phyloP scores from a whole-genome alignment of 2,797 vertebrate genomes.

The Rhabdomys pumilio region DNA sequence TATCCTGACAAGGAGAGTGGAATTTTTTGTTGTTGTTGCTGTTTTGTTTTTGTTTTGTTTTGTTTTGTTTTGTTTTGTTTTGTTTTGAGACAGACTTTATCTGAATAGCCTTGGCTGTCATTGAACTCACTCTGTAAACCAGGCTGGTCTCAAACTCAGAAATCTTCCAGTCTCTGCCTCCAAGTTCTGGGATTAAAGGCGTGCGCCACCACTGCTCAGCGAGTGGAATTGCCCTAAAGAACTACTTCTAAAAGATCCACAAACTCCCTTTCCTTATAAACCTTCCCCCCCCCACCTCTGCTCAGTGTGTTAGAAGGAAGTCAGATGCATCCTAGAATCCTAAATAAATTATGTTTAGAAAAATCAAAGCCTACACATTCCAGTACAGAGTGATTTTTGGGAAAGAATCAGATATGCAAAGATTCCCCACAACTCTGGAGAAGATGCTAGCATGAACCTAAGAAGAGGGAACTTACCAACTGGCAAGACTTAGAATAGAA shows the following conservation, averaged over 20 bases:
- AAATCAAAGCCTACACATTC: background rate
- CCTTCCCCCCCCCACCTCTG: background rate
- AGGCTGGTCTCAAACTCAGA: too few relatives aligned
- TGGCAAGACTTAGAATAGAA: background rate
- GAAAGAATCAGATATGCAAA: background rate
- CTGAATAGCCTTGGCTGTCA: too few relatives aligned
- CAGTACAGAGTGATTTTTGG: background rate
- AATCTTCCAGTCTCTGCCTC: too few relatives aligned
- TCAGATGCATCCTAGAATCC: background rate
- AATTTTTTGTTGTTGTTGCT: too few relatives aligned
- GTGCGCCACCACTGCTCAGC: too few relatives aligned
- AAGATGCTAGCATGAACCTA: background rate
- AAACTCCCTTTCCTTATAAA: background rate
- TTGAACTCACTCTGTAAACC: too few relatives aligned
- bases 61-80: too few relatives aligned
- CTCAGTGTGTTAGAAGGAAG: background rate
- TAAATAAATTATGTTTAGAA: background rate
- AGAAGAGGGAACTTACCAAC: background rate
- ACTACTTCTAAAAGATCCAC: background rate
- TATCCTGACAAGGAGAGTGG: background rate
- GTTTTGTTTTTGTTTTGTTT: too few relatives aligned
- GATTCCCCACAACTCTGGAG: background rate
- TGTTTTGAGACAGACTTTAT: too few relatives aligned
- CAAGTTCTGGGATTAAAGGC: too few relatives aligned
- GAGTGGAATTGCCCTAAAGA: background rate